Base-by-base conservation (phyloP, 2,797 vertebrate species). In the Somateria mollissima region DNA sequence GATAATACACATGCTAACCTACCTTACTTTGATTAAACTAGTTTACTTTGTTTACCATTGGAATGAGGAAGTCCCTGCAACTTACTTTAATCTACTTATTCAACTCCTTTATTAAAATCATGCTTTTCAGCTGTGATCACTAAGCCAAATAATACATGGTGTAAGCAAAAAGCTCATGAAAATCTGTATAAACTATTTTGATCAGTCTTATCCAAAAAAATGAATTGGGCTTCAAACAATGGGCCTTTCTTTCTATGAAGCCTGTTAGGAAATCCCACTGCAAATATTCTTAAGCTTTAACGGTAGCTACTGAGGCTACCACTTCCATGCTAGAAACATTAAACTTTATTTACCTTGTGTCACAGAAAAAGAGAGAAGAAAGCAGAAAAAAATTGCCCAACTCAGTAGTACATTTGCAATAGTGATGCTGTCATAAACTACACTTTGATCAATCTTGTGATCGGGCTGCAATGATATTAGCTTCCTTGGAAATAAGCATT, bases 141-240 rank as follows among this genome's bases (percentile, higher is more conserved):
- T 96, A 94, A 97, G 83, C 87, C 85, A 96, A 94, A 79, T 88
- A 96, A 94, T 91, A 91, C 91, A 88, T 60, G 75, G 74, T 86
- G 67, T 88, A 80, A 96, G 79, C 56, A 87, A 93, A 95, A 93
- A 91, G 95, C 89, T 97, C 95, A 95, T 61, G 74, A 87, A 96
- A 97, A 96, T 94, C 92, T 96, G 64, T 69, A 61, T 51, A 87
- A 95, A 95, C 83, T 96, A 95, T 96, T 96, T 96, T 95, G 95
- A 96, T 96, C 77, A 28, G 90, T 84, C 87, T 94, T 96, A 96
- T 87, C 36, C 34, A 80, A 77, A 79, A 53, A 89, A 77, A 82
- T 77, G 74, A 94, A 90, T 84, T 87, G 69, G 61, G 53, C 16
- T 89, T 89, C 28, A 65, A 90, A 96, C 88, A 96, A 96, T 87